Conservation (phyloP, 2,797 vertebrate genomes). For the Pagetopsis macropterus region DNA sequence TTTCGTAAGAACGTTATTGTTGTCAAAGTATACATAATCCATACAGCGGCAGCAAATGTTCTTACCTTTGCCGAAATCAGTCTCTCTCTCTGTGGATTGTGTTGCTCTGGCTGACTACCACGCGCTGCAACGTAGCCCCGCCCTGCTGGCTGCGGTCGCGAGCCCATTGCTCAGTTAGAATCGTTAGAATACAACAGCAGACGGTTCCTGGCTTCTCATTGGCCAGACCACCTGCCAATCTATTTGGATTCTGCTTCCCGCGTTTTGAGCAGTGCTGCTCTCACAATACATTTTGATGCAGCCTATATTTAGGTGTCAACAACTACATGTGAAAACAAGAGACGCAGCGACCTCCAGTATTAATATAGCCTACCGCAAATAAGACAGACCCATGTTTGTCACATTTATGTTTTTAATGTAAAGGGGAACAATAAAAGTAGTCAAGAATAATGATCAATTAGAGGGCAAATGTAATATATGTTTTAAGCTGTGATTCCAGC, state of each 20-base stretch:
- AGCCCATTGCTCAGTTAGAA: conserved; percentile 40
- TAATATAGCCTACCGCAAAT: conserved; percentile 6
- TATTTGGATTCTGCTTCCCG: conserved; percentile 78
- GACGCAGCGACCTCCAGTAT: conserved; percentile 58
- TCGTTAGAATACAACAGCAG: conserved; percentile 41
- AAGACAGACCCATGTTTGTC: conserved; percentile 27
- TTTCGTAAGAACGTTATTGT: accelerated
- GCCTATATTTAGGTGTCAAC: conserved; percentile 74
- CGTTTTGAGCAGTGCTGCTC: conserved; percentile 39
- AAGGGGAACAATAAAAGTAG: conserved; percentile 10
- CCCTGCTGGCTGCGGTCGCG: conserved; percentile 30
- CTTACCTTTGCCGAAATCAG: conserved; percentile 66
- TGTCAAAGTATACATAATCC: background rate
- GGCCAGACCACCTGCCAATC: conserved; percentile 56
- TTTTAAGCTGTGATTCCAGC: conserved; percentile 14
- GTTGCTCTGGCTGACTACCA: conserved; percentile 76
- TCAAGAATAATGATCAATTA: conserved; percentile 23
- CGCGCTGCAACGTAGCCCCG: conserved; percentile 59
- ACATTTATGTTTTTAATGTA: conserved; percentile 53
- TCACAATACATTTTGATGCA: conserved; percentile 53
- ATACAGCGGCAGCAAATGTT: background rate
- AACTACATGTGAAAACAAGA: conserved; percentile 48
- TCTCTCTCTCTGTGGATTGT: conserved; percentile 65
- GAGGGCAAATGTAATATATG: conserved; percentile 8
- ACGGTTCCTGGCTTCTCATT: conserved; percentile 39